phyloP scores from a whole-genome alignment of 1,140 invertebrate species.

The Brachionus plicatilis region DNA sequence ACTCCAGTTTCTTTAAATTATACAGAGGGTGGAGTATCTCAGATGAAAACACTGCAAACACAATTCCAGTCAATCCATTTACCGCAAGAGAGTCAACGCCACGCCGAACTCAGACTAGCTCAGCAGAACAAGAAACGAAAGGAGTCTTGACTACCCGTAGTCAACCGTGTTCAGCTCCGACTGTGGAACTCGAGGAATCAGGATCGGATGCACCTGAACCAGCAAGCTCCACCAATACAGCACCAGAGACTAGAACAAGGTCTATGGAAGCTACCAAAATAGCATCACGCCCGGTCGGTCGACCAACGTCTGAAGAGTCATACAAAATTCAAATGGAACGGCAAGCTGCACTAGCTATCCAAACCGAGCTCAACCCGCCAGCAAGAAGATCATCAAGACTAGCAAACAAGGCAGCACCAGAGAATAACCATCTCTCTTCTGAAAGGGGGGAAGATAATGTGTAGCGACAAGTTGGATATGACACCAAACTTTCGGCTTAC shows the following conservation, averaged over 20 bases:
- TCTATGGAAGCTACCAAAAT: background rate
- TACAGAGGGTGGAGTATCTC: background rate
- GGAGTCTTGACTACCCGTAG: background rate
- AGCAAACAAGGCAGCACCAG: background rate
- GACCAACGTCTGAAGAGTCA: background rate
- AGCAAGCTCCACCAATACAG: background rate
- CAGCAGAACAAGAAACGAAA: background rate
- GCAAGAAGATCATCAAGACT: background rate
- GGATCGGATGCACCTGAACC: background rate
- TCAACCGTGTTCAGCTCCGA: background rate
- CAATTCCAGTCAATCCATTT: background rate
- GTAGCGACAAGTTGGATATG: no score
- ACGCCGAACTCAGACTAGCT: background rate
- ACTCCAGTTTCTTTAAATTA: background rate
- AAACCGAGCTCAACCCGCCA: background rate
- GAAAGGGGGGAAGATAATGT: background rate
- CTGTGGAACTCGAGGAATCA: background rate
- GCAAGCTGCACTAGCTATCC: background rate
- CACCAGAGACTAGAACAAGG: background rate
- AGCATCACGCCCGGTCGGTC: background rate
- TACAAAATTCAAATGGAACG: background rate
- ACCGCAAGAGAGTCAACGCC: background rate
- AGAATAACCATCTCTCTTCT: background rate
- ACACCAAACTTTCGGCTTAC: no score
- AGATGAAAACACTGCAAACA: background rate